phyloP scores from a whole-genome alignment of 1,140 invertebrate genomes.

The Aphis gossypii region DNA sequence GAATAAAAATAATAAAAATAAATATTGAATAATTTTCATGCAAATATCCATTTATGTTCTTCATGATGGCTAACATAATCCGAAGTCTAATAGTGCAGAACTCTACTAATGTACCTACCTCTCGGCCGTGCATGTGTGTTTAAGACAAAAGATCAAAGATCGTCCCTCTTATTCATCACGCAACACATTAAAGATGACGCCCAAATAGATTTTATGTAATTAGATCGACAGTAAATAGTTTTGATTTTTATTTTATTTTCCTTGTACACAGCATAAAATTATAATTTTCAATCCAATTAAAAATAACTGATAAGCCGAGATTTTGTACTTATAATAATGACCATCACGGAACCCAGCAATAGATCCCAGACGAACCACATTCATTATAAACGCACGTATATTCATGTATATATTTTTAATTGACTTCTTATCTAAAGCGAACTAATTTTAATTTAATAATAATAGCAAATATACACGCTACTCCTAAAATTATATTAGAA shows the following conservation, averaged over 20 bases:
- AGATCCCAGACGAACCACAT: background rate
- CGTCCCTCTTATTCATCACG: slow-evolving; percentile 34
- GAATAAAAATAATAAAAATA: background rate
- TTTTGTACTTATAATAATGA: slow-evolving; percentile 39
- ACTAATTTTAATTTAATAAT: slow-evolving; percentile 44
- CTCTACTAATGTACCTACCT: background rate
- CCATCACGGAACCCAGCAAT: background rate
- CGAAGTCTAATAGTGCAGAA: background rate
- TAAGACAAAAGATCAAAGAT: slow-evolving; percentile 50
- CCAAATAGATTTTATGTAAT: slow-evolving; percentile 30
- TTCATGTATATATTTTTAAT: slow-evolving; percentile 12
- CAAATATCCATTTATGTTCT: slow-evolving; percentile 5
- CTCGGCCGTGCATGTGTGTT: background rate
- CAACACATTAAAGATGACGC: slow-evolving; percentile 15
- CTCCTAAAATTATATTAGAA: background rate
- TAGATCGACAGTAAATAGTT: slow-evolving; percentile 14
- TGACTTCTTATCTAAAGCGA: background rate
- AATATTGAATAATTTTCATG: background rate
- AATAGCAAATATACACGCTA: background rate
- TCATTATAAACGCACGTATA: slow-evolving; percentile 21
- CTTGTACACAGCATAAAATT: slow-evolving; percentile 39
- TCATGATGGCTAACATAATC: background rate
- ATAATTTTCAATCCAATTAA: slow-evolving; percentile 47
- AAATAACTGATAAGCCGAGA: slow-evolving; percentile 33
- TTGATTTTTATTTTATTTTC: slow-evolving; percentile 42